Percentiles rank a stretch among this genome's conserved stretches.
phyloP scores from a whole-genome alignment of 2,888 invertebrate genomes.

The Ophion ellenae region DNA sequence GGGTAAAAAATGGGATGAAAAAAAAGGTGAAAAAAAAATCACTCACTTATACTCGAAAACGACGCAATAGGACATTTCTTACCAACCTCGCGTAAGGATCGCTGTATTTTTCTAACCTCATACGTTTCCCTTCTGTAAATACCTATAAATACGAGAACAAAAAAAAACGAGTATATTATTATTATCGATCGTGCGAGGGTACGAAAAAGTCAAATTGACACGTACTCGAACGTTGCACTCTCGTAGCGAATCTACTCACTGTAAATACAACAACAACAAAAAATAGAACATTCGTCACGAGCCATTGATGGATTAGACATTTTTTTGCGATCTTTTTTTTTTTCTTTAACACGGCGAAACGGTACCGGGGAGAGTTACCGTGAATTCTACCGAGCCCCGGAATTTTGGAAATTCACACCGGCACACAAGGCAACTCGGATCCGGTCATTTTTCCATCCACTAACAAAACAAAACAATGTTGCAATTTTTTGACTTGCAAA shows the following conservation, averaged over 20 bases:
- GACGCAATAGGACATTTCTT: slow-evolving; percentile 75
- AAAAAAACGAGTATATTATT: slow-evolving; percentile 17
- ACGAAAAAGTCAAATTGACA: neutral
- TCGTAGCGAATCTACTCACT: slow-evolving; percentile 55
- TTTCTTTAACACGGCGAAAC: slow-evolving; percentile 12
- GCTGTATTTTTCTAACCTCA: slow-evolving; percentile 83
- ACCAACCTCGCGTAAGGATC: slow-evolving; percentile 78
- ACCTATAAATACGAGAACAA: slow-evolving; percentile 69
- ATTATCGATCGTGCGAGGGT: too few relatives aligned
- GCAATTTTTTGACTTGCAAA: too few relatives aligned
- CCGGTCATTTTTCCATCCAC: too few relatives aligned
- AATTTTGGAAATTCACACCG: slow-evolving; percentile 69
- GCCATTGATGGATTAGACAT: slow-evolving; percentile 4
- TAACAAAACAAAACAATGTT: too few relatives aligned
- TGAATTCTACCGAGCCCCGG: slow-evolving; percentile 71
- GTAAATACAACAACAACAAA: slow-evolving; percentile 56
- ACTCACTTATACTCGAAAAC: slow-evolving; percentile 9
- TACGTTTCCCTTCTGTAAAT: slow-evolving; percentile 79
- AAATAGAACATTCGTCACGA: slow-evolving; percentile 32
- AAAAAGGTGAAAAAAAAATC: slow-evolving; percentile 44
- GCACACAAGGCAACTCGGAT: neutral
- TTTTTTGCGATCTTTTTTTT: neutral
- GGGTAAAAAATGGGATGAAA: neutral
- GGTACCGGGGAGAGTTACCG: slow-evolving; percentile 66
- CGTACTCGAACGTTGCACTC: neutral